These are phyloP conservation scores for Molossus alvarezi DNA, from an alignment of 2,797 vertebrate genomes.

Conservation along the genomic window DNA sequence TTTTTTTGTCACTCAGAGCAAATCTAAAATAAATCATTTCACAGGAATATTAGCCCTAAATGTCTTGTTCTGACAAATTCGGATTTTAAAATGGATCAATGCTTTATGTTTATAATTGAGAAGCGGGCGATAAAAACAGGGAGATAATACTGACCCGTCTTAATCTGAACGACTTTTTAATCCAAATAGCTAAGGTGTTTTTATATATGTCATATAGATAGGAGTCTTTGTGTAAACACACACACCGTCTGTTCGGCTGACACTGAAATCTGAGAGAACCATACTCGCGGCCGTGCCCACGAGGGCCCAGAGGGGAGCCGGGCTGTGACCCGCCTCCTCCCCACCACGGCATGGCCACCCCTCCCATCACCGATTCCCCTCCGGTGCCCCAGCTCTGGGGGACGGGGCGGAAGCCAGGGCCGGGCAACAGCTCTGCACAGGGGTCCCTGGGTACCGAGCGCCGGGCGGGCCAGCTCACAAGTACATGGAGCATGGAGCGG, in stretches of 20 bases:
- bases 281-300: neutral
- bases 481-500: neutral
- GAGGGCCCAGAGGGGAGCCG: neutral
- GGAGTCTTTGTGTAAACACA: neutral
- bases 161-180: neutral
- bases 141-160: neutral
- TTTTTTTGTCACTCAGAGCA: neutral
- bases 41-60: neutral
- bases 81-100: neutral
- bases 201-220: neutral
- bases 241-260: neutral
- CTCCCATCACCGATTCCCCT: neutral
- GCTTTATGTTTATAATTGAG: neutral
- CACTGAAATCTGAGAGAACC: neutral
- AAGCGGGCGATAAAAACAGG: neutral
- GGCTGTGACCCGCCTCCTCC: too few relatives aligned
- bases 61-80: neutral
- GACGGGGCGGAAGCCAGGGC: neutral
- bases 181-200: neutral
- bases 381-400: neutral
- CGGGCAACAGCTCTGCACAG: neutral
- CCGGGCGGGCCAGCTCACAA: neutral
- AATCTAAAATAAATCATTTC: conserved; percentile 22
- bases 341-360: neutral
- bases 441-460: fast-evolving